Percentiles rank a stretch among this genome's conserved stretches.
These are phyloP conservation scores for Melieria picta DNA, from an alignment of 2,888 invertebrate genomes.

Conservation along the genomic window DNA sequence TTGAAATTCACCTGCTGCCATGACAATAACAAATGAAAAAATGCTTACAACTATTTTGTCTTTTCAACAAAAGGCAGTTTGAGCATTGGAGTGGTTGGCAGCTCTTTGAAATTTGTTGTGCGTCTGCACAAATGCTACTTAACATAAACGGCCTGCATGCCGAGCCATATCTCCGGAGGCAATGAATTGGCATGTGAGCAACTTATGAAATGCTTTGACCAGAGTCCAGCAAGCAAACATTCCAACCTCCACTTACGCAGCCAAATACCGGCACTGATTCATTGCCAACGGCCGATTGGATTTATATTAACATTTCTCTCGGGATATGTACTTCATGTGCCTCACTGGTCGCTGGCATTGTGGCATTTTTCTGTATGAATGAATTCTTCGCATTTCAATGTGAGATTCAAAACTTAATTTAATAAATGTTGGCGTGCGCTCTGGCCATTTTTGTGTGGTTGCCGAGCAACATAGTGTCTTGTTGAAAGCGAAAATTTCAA, in stretches of 20 bases:
- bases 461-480: no score
- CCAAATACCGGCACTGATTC: no score
- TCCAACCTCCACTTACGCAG: not conserved
- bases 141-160: constrained; percentile 17
- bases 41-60: not conserved
- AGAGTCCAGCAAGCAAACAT: constrained; percentile 24
- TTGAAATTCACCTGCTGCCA: constrained; percentile 36
- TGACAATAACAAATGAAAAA: constrained; percentile 15
- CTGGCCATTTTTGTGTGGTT: no score
- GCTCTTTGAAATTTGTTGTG: no score
- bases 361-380: constrained; percentile 8
- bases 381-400: constrained; percentile 7
- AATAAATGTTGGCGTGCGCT: not conserved
- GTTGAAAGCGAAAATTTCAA: no score
- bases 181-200: constrained; percentile 27
- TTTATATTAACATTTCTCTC: constrained; percentile 17
- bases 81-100: not conserved
- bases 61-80: constrained; percentile 11
- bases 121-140: constrained; percentile 25
- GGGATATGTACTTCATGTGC: not conserved
- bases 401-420: not conserved
- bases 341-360: constrained; percentile 4
- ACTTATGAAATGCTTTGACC: constrained; percentile 41
- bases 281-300: not conserved
- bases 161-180: constrained; percentile 28